phyloP scores from a whole-genome alignment of 53 echinoderm and acorn worm genomes.

The Holothuria scabra region DNA sequence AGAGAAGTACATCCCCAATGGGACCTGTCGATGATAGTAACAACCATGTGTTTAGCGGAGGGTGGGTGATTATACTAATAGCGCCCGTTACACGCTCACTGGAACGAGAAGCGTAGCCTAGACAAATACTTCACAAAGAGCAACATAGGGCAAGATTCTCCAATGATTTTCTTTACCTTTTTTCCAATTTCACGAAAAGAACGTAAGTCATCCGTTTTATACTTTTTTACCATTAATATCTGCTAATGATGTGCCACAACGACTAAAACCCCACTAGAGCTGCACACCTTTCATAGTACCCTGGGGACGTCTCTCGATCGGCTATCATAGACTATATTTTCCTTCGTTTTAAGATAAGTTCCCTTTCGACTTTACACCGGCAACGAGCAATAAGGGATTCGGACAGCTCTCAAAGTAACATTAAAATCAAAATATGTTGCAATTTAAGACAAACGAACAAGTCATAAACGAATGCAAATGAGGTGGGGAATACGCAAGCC shows the following conservation, averaged over 20 bases:
- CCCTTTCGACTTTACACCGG: not conserved
- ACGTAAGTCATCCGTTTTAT: too few relatives aligned
- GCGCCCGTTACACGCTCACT: constrained; percentile 42
- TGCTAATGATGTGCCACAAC: constrained; percentile 23
- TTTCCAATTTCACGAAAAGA: too few relatives aligned
- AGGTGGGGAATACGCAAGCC: not conserved
- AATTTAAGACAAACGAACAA: constrained; percentile 44
- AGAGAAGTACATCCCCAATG: too few relatives aligned
- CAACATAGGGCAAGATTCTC: not conserved
- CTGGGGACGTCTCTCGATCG: constrained; percentile 28
- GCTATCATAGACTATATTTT: constrained; percentile 25
- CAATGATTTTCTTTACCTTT: too few relatives aligned
- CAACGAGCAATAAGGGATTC: constrained; percentile 39
- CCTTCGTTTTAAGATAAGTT: not conserved
- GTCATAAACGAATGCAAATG: constrained; percentile 35
- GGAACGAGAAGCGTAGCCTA: not conserved
- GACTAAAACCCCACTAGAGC: constrained; percentile 1
- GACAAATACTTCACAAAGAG: constrained; percentile 22
- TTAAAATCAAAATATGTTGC: constrained; percentile 30
- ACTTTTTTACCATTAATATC: constrained; percentile 17
- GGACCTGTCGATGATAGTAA: too few relatives aligned
- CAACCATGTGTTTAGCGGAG: too few relatives aligned
- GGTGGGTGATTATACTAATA: constrained; percentile 36
- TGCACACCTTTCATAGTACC: constrained; percentile 35
- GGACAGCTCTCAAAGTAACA: constrained; percentile 14